Conservation (phyloP, 1,140 invertebrate genomes). For the Drusus annulatus region DNA sequence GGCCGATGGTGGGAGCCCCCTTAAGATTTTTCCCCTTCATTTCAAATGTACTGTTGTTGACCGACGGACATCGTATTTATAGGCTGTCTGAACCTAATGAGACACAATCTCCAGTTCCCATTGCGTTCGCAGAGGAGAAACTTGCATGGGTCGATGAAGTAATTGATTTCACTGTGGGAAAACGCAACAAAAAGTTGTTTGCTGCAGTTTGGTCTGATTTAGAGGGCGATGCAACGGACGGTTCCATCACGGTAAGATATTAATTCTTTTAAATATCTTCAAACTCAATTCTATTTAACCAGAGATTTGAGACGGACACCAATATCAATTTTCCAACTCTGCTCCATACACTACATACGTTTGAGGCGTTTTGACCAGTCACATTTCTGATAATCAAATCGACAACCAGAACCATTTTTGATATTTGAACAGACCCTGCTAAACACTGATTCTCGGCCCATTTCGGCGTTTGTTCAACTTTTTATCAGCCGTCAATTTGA, state of each 20-base stretch:
- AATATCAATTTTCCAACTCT: too few species aligned
- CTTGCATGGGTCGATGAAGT: constrained; percentile 40
- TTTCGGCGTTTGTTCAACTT: too few species aligned
- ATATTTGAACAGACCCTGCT: too few species aligned
- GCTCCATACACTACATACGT: too few species aligned
- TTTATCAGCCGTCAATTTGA: too few species aligned
- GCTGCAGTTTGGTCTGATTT: constrained; percentile 46
- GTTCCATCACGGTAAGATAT: constrained; percentile 33
- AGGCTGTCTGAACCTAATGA: background rate
- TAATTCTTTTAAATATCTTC: background rate
- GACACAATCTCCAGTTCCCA: background rate
- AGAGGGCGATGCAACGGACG: constrained; percentile 16
- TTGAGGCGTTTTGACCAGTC: too few species aligned
- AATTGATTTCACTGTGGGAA: constrained; percentile 45
- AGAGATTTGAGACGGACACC: too few species aligned
- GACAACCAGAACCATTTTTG: too few species aligned
- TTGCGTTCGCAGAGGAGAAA: constrained; percentile 23
- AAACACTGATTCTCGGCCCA: too few species aligned
- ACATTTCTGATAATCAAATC: too few species aligned
- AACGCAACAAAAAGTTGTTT: constrained; percentile 24
- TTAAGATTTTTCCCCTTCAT: constrained; percentile 7
- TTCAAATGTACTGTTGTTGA: constrained; percentile 13
- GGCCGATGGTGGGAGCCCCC: background rate
- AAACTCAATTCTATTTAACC: background rate
- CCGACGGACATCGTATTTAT: constrained; percentile 23